phyloP scores from a whole-genome alignment of 2,113 vertebrate genomes.

The Psittacara wagleri region DNA sequence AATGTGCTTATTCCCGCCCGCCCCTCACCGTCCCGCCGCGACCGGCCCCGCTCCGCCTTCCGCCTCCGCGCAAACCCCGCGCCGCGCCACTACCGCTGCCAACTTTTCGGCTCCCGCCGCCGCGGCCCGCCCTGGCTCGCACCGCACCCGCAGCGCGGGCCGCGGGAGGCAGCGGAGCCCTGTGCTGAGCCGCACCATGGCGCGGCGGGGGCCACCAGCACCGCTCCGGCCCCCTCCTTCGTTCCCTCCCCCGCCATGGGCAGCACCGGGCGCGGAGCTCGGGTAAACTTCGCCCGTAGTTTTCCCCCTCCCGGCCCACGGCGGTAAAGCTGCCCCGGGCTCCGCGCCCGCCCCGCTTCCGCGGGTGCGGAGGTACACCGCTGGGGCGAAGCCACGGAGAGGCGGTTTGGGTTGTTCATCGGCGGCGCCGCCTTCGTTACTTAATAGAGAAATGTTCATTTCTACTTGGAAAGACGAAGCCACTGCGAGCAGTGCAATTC shows the following conservation, averaged over 20 bases:
- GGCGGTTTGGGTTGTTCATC: slow-evolving; percentile 46
- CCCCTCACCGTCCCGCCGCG: no score
- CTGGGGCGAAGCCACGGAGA: slow-evolving; percentile 39
- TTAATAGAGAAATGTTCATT: slow-evolving; percentile 46
- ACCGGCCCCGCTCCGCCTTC: neutral
- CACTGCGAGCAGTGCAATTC: slow-evolving; percentile 59
- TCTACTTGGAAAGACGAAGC: slow-evolving; percentile 58
- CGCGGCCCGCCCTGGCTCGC: neutral
- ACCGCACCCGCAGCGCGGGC: neutral
- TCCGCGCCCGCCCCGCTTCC: neutral
- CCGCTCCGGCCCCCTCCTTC: neutral
- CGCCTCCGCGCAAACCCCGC: neutral
- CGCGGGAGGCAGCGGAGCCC: no score
- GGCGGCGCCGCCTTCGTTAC: neutral
- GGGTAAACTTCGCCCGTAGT: slow-evolving; percentile 61
- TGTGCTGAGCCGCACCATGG: neutral
- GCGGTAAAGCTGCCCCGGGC: neutral
- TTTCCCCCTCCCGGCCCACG: neutral
- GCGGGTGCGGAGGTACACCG: slow-evolving; percentile 38
- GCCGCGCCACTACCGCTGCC: neutral
- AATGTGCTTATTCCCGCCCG: no score
- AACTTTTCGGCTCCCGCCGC: neutral
- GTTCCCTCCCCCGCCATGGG: neutral
- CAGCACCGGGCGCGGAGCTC: neutral
- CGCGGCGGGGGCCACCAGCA: neutral